Evolutionary conservation across 2,797 vertebrate genomes (phyloP), one percentile per base, ranked within the genome.

Genomic region (Pteropus rufus): DNA sequence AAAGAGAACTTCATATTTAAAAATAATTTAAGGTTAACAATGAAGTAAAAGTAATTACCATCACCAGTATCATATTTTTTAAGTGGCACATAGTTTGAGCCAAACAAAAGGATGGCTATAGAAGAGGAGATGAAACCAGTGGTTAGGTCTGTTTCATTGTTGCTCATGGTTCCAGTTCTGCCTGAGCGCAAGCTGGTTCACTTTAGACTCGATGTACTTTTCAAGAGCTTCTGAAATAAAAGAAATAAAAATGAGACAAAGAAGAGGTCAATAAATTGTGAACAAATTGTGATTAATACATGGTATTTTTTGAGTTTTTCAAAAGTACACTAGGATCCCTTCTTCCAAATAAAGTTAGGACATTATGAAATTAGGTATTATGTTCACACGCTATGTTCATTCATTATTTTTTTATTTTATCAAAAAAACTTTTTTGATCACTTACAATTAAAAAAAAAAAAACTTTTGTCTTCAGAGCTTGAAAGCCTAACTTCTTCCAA

Each of bases 31-130:
- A 94, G 4, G 26, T 56, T 67, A 84, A 39, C 2, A 92, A 65
- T 31, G 7, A 93, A 79, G 92, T 58, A 7, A 67, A 73, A 23
- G 24, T 21, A 23, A 97, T 99, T 98, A 99, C 99, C 99, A 96
- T 99, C 99, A 1, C 99, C 99, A 15, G 99, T 99, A 85, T 99
- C 99, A 91, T 99, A 98, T 89, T 98, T 99, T 98, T 99, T 99
- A 39, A 99, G 98, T 9, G 99, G 99, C 49, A 99, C 99, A 94
- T 99, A 99, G 85, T 99, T 99, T 98, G 99, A 99, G 29, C 99
- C 99, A 94, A 99, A 99, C 0, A 99, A 96, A 69, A 99, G 41
- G 36, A 99, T 98, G 5, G 99, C 98, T 84, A 98, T 46, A 23
- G 98, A 12, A 34, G 99, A 99, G 19, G 99, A 98, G 21, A 98